Conservation (phyloP, 2,888 invertebrate species). For the Agrotis exclamationis region DNA sequence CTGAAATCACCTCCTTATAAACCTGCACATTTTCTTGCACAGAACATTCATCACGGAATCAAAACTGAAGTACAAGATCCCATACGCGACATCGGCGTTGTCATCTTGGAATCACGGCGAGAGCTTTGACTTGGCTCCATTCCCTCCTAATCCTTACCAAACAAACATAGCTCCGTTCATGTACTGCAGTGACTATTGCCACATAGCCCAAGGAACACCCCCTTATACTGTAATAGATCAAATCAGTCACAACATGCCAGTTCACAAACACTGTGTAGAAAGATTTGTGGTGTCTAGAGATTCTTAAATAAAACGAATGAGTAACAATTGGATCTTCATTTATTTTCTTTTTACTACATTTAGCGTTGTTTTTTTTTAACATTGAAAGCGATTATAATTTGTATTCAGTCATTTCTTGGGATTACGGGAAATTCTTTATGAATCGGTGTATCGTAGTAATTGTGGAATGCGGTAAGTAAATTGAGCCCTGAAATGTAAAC, state of each 20-base stretch:
- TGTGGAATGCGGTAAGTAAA: slow-evolving; percentile 17
- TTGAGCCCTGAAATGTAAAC: slow-evolving; percentile 19
- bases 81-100: slow-evolving; percentile 77
- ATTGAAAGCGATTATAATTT: not conserved
- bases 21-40: slow-evolving; percentile 37
- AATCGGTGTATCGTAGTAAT: not conserved
- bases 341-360: slow-evolving; percentile 15
- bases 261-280: slow-evolving; percentile 74
- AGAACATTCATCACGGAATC: slow-evolving; percentile 86
- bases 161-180: slow-evolving; percentile 87
- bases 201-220: slow-evolving; percentile 83
- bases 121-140: slow-evolving; percentile 81
- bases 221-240: slow-evolving; percentile 84
- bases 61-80: slow-evolving; percentile 80
- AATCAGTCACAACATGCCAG: slow-evolving; percentile 70
- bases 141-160: slow-evolving; percentile 85
- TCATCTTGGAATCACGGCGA: slow-evolving; percentile 84
- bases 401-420: not conserved
- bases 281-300: slow-evolving; percentile 80
- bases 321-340: slow-evolving; percentile 4
- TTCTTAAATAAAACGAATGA: slow-evolving; percentile 53
- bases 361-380: not conserved
- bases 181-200: slow-evolving; percentile 89
- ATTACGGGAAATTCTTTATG: not conserved
- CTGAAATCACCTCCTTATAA: too few relatives aligned